Evolutionary conservation across 2,888 invertebrate species (phyloP).

Genomic region (Thera obeliscata): DNA sequence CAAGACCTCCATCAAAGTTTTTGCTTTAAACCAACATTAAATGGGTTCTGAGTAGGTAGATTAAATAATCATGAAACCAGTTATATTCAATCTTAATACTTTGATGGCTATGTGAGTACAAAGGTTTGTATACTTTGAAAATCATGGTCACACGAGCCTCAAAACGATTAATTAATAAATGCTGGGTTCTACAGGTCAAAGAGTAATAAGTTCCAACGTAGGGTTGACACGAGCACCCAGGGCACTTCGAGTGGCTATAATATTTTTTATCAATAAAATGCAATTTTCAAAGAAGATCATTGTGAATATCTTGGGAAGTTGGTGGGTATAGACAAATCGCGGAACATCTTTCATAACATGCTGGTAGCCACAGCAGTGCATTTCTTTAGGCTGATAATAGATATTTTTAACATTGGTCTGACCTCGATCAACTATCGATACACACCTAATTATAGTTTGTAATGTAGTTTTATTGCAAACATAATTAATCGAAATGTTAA

Average conservation of each 20-base stretch:
- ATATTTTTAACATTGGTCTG: background rate
- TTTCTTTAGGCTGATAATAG: background rate
- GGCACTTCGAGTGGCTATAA: no score
- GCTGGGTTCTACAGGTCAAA: conserved; percentile 49
- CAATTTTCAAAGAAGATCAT: background rate
- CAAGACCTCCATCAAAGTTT: background rate
- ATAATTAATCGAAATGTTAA: no score
- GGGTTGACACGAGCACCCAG: conserved; percentile 33
- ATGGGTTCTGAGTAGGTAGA: background rate
- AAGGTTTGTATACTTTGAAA: background rate
- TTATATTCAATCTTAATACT: background rate
- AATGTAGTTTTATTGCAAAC: background rate
- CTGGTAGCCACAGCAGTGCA: background rate
- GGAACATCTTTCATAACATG: no score
- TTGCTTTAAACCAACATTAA: background rate
- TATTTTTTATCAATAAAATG: no score
- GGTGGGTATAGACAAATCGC: no score
- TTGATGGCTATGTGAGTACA: background rate
- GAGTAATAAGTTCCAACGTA: conserved; percentile 52
- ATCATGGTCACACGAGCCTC: conserved; percentile 41
- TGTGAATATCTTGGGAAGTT: no score
- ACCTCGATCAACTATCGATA: background rate
- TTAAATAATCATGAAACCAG: background rate
- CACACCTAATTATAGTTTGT: background rate
- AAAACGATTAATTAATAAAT: conserved; percentile 46